phyloP scores from a whole-genome alignment of 2,797 vertebrate species.

The Cheracebus regulus region DNA sequence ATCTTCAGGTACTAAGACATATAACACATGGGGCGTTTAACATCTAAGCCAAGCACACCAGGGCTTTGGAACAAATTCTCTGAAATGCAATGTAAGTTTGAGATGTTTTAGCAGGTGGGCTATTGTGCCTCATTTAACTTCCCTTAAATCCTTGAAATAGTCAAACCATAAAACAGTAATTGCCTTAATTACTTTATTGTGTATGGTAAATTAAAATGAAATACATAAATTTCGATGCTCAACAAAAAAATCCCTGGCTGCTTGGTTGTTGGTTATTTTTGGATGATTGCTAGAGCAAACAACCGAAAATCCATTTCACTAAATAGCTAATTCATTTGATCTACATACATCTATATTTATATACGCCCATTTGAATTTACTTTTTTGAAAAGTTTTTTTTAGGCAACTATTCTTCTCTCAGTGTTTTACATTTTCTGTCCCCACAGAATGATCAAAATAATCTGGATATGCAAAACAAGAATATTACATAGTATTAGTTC shows the following conservation, averaged over 20 bases:
- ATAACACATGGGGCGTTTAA: not conserved
- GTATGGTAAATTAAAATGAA: not conserved
- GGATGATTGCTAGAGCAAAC: not conserved
- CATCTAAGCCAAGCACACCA: not conserved
- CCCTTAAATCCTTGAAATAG: slow-evolving; percentile 30
- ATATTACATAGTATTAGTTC: not conserved
- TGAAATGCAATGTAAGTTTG: not conserved
- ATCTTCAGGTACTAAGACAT: not conserved
- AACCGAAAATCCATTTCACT: not conserved
- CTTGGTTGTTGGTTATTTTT: not conserved
- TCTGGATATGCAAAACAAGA: not conserved
- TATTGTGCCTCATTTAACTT: not conserved
- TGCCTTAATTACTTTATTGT: not conserved
- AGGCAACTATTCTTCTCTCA: not conserved
- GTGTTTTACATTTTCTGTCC: not conserved
- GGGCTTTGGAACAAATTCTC: not conserved
- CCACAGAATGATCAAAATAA: not conserved
- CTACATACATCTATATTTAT: not conserved
- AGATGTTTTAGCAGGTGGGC: not conserved
- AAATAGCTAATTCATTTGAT: not conserved
- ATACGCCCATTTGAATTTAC: not conserved
- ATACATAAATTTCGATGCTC: not conserved
- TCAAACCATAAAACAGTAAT: not conserved
- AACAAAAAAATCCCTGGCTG: not conserved
- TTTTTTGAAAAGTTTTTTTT: not conserved